Base-by-base conservation (phyloP, 2,113 vertebrate genomes). In the Misgurnus mizolepis region DNA sequence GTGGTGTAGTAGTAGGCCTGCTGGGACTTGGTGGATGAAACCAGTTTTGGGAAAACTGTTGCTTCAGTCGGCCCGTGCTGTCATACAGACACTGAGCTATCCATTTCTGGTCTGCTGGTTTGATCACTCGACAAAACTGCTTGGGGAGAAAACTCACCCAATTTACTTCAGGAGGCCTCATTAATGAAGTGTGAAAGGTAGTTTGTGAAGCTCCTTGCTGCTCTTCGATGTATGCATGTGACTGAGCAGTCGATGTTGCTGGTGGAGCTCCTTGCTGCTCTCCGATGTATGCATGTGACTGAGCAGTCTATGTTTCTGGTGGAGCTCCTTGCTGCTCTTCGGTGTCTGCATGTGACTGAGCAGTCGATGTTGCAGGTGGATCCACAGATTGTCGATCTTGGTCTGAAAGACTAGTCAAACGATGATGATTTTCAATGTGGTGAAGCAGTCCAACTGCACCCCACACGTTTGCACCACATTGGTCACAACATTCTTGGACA, bases 131-230 rank as follows among this genome's bases (percentile, higher is more conserved):
- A 6, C 12, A 45, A 55, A 75, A 79, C 47, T 68, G 81, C 12
- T 79, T 79, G 4, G 76, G 76, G n/a, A 83, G 65, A 80, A 80
- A 83, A 75, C 61, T 73, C 6, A 41, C 68, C 69, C 78, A 53
- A 27, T 64, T 65, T 1, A 72, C 78, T 41, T 80, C 45, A 58
- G 58, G 67, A 72, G 67, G 67, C 45, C 45, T 68, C 5, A 68
- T 39, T 72, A 8, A 45, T 45, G 45, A 17, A 17, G 10, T 34
- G 11, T 34, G 39, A 27, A 39, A 22, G 7, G 22, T 7, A 22
- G 47, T 70, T n/a, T 45, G 43, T 55, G 10, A 34, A 64, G 17
- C 2, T n/a, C 10, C 12, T 76, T 18, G 43, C 45, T 17, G 47
- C n/a, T 45, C 65, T 67, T 67, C 41, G 3, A n/a, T 34, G 27